A percentile compares a stretch with the other conserved stretches of the same genome.
Evolutionary conservation across 2,888 invertebrate species (phyloP).

Genomic region (Epirrhoe tristata): DNA sequence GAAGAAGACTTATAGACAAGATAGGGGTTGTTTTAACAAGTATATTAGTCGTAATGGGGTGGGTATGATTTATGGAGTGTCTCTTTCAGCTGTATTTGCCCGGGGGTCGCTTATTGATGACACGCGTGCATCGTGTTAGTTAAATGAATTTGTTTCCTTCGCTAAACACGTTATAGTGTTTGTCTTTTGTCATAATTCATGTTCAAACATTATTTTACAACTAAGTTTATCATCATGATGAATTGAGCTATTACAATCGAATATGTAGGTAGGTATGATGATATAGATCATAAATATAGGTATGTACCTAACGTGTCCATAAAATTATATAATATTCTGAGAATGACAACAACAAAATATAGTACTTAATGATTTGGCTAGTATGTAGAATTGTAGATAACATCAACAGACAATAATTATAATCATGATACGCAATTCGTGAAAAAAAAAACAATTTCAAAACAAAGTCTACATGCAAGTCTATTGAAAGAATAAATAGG

Average conservation of each 20-base stretch:
- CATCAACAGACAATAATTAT: background rate
- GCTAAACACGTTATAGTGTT: conserved; percentile 46
- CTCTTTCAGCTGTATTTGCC: conserved; percentile 78
- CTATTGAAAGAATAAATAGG: conserved; percentile 18
- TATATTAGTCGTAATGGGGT: conserved; percentile 82
- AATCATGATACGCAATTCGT: background rate
- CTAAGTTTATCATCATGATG: background rate
- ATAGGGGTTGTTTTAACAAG: conserved; percentile 84
- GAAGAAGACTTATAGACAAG: conserved; percentile 71
- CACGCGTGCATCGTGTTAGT: conserved; percentile 68
- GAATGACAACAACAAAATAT: background rate
- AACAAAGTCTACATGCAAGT: conserved; percentile 9
- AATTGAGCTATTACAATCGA: background rate
- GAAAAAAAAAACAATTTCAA: background rate
- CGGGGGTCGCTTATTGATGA: conserved; percentile 78
- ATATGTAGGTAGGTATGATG: background rate
- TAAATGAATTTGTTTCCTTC: conserved; percentile 61
- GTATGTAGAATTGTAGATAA: background rate
- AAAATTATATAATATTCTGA: background rate
- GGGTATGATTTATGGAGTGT: conserved; percentile 81
- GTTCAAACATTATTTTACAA: conserved; percentile 16
- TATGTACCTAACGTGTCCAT: background rate
- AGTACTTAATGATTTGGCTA: background rate
- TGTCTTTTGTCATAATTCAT: conserved; percentile 31
- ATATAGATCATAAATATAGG: background rate